These are phyloP conservation scores for Antitype chi DNA, from an alignment of 2,888 invertebrate genomes.

Conservation along the genomic window DNA sequence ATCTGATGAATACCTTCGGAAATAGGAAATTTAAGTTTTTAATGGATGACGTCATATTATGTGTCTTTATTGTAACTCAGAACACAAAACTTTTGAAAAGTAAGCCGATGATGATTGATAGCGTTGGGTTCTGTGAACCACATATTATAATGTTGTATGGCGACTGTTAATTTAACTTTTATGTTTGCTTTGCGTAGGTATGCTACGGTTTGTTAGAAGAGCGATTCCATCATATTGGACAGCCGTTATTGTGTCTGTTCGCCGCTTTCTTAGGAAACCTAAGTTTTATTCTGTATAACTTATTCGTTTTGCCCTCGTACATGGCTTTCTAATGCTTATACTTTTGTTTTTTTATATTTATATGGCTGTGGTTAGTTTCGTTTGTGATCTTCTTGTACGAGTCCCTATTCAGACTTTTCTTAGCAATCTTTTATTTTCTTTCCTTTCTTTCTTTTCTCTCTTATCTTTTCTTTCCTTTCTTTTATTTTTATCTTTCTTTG, in stretches of 20 bases:
- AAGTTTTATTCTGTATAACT: too few relatives aligned
- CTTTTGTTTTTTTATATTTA: background rate
- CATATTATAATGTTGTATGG: background rate
- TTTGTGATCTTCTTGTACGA: background rate
- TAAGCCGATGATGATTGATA: background rate
- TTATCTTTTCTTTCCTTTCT: background rate
- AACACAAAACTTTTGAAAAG: background rate
- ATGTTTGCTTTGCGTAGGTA: background rate
- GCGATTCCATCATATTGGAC: background rate
- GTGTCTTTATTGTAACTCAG: background rate
- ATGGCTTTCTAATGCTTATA: background rate
- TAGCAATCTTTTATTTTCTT: background rate
- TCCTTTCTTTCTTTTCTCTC: background rate
- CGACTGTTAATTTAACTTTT: background rate
- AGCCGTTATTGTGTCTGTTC: too few relatives aligned
- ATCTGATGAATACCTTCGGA: conserved; percentile 8
- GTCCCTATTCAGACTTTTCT: background rate
- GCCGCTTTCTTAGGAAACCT: too few relatives aligned
- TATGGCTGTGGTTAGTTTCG: background rate
- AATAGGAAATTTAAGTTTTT: background rate
- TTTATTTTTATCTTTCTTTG: background rate
- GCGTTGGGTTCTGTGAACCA: background rate
- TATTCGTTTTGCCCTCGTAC: background rate
- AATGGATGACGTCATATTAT: background rate
- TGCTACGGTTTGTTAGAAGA: background rate